phyloP scores from a whole-genome alignment of 2,888 invertebrate species.

The Oxyscelio sp. region DNA sequence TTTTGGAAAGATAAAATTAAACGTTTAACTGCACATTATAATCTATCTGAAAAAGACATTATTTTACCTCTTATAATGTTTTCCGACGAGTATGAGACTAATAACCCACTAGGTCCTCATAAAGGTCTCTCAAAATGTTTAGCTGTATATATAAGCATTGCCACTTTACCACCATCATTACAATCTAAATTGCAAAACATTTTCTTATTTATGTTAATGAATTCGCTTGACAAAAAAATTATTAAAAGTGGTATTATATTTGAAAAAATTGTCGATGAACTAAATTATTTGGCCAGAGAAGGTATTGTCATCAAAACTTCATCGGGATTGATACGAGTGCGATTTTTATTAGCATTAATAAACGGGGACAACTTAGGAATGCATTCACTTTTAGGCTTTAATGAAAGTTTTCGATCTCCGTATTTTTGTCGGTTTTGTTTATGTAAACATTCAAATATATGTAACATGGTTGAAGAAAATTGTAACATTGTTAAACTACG shows the following conservation, averaged over 20 bases:
- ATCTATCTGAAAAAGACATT: background rate
- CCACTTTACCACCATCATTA: background rate
- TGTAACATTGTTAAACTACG: slow-evolving; percentile 5
- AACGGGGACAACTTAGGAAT: background rate
- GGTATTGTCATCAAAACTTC: background rate
- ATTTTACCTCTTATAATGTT: background rate
- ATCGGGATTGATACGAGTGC: background rate
- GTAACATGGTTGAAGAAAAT: background rate
- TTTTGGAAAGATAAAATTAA: background rate
- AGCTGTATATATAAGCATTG: background rate
- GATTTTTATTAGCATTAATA: background rate
- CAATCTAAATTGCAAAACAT: background rate
- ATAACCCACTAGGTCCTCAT: background rate
- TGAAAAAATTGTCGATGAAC: background rate
- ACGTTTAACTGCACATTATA: background rate
- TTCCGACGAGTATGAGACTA: background rate
- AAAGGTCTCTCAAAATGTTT: background rate
- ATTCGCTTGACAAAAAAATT: background rate
- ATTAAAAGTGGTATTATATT: background rate
- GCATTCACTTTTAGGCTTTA: background rate
- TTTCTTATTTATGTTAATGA: background rate
- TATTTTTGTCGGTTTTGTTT: slow-evolving; percentile 18
- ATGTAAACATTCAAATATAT: background rate
- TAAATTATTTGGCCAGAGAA: slow-evolving; percentile 2
- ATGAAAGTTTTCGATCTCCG: background rate